Conservation (phyloP, 2,888 invertebrate genomes). For the Megalurothrips usitatus region DNA sequence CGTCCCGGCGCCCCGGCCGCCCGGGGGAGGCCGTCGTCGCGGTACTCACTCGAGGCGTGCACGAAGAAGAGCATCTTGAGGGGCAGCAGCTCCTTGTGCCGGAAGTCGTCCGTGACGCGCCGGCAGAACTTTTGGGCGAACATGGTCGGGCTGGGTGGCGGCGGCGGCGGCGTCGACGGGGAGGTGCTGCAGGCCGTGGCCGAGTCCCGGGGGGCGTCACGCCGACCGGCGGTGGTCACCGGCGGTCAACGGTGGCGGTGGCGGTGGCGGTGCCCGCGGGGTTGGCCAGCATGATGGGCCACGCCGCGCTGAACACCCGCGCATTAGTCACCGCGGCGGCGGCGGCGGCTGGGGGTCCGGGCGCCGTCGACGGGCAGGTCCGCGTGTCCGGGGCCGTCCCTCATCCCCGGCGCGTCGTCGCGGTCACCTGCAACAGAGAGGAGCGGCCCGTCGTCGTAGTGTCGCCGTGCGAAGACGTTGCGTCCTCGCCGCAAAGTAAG, state of each 20-base stretch:
- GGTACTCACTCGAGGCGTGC: conserved; percentile 68
- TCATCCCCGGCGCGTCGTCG: too few species aligned
- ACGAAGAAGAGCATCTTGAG: conserved; percentile 72
- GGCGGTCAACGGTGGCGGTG: background rate
- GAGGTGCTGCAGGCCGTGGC: background rate
- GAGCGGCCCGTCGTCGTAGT: too few species aligned
- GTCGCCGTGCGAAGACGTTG: too few species aligned
- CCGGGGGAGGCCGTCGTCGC: too few species aligned
- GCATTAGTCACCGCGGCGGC: background rate
- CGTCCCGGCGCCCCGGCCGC: too few species aligned
- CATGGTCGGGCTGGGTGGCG: conserved; percentile 23
- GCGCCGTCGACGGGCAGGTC: too few species aligned
- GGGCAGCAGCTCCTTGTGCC: conserved; percentile 66
- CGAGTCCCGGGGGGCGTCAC: background rate
- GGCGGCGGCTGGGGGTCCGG: background rate
- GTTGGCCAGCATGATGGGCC: background rate
- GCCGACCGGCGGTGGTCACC: background rate
- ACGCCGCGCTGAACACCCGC: background rate
- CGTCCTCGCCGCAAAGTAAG: too few species aligned
- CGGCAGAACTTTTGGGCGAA: conserved; percentile 57
- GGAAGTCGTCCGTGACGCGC: conserved; percentile 64
- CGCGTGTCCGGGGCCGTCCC: too few species aligned
- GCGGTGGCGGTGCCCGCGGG: background rate
- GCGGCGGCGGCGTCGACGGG: background rate
- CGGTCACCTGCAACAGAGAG: too few species aligned